Conservation (phyloP, 2,113 vertebrate species). For the Cyphomyrus plagiostoma region DNA sequence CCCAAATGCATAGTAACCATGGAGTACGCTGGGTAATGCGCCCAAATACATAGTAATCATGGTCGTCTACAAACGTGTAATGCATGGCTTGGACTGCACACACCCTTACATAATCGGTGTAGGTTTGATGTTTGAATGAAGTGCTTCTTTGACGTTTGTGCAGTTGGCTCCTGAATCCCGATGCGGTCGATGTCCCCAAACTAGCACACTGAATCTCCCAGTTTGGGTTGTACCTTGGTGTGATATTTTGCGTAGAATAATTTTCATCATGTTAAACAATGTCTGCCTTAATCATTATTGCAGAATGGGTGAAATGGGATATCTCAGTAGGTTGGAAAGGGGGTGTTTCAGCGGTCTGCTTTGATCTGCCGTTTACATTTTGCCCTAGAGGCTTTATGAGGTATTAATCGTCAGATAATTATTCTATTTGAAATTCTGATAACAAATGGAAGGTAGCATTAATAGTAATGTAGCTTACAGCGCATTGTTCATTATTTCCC, state of each 20-base stretch:
- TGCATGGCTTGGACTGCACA: background rate
- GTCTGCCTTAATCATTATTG: background rate
- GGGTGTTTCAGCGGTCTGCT: background rate
- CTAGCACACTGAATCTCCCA: background rate
- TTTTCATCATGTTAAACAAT: background rate
- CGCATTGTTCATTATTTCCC: background rate
- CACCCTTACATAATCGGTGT: background rate
- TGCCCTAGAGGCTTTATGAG: background rate
- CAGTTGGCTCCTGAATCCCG: background rate
- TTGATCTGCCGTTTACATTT: background rate
- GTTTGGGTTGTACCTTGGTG: background rate
- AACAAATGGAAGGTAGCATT: background rate
- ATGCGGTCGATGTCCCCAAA: background rate
- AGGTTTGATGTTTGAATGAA: background rate
- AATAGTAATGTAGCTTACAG: background rate
- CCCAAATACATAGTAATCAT: too few species aligned
- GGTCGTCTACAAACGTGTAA: background rate
- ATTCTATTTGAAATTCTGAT: background rate
- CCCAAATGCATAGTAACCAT: too few species aligned
- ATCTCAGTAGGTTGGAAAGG: background rate
- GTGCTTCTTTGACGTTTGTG: background rate
- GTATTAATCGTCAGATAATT: background rate
- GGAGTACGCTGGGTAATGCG: too few species aligned
- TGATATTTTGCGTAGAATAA: background rate
- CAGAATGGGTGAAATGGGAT: background rate